Conservation (phyloP, 2,797 vertebrate genomes). For the Epinephelus coioides region DNA sequence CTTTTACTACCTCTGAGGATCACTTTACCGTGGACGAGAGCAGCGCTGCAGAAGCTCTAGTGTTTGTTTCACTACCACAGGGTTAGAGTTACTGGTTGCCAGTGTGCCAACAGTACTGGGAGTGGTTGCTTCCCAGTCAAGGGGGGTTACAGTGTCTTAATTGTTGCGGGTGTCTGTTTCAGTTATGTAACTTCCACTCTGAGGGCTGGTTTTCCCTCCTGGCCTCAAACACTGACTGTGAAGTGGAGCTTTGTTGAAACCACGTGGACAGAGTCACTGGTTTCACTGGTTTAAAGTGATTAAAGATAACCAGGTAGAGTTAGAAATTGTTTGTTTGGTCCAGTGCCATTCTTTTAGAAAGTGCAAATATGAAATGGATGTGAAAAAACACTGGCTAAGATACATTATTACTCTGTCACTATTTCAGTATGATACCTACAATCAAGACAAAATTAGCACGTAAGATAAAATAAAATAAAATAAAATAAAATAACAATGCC, state of each 20-base stretch:
- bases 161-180: slow-evolving; percentile 30
- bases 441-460: too few species aligned
- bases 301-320: too few species aligned
- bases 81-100: slow-evolving; percentile 14
- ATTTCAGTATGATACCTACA: too few species aligned
- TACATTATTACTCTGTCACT: too few species aligned
- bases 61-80: not conserved
- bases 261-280: slow-evolving; percentile 4
- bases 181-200: slow-evolving; percentile 39
- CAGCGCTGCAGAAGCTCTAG: not conserved
- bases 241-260: not conserved
- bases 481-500: too few species aligned
- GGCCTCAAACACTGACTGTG: not conserved
- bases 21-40: not conserved
- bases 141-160: slow-evolving; percentile 2
- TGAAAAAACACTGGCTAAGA: too few species aligned
- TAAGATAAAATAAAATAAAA: too few species aligned
- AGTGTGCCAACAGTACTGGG: slow-evolving; percentile 30
- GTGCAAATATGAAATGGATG: too few species aligned
- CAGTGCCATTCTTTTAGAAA: too few species aligned
- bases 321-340: too few species aligned
- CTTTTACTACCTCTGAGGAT: not conserved
- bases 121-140: slow-evolving; percentile 23
- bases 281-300: too few species aligned
- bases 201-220: not conserved